Base-by-base conservation (phyloP, 2,113 vertebrate genomes). In the Parotia lawesii region DNA sequence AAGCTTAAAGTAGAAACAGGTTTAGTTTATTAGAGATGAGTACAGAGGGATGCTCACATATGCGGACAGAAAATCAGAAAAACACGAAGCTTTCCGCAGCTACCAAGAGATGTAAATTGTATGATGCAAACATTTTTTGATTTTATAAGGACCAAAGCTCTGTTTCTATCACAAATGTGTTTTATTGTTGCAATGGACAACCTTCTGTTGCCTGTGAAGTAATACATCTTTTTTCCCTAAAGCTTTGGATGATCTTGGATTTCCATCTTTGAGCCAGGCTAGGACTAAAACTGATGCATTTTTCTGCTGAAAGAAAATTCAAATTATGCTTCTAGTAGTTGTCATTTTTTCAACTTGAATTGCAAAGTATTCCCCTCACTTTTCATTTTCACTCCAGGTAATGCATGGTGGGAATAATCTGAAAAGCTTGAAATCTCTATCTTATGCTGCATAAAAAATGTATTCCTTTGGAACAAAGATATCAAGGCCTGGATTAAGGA, bases 401-500 rank as follows among this genome's bases (percentile, higher is more conserved):
- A 27, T 45, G 6, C 5, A 31, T 35, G 21, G 5, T 73, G 29
- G n/a, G 15, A 88, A 70, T 85, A 85, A 75, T 38, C 29, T 76
- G 58, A 82, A 76, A 65, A 65, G 24, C 44, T 76, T 79, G 50
- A 89, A 93, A 69, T 79, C 35, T 95, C 58, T 85, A 1, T 74
- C 4, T 72, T 82, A 21, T 8, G 1, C 76, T 90, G n/a, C 76
- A 67, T 8, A 90, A 89, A 86, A 96, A 94, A 58, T 54, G 24
- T 64, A 76, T 76, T 95, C 78, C 44, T 78, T 42, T 76, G 61
- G 82, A 95, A 96, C 38, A 95, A 96, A 96, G 85, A 33, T 74
- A 96, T 77, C 65, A 88, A 93, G 38, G n/a, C 69, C 69, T 86
- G 73, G 57, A 94, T 95, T 97, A 97, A 95, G 25, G 74, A 95